Percentiles rank a stretch among this genome's conserved stretches.
These are phyloP conservation scores for Drosophila fulvimacula DNA, from an alignment of 2,888 invertebrate species.

Conservation along the genomic window DNA sequence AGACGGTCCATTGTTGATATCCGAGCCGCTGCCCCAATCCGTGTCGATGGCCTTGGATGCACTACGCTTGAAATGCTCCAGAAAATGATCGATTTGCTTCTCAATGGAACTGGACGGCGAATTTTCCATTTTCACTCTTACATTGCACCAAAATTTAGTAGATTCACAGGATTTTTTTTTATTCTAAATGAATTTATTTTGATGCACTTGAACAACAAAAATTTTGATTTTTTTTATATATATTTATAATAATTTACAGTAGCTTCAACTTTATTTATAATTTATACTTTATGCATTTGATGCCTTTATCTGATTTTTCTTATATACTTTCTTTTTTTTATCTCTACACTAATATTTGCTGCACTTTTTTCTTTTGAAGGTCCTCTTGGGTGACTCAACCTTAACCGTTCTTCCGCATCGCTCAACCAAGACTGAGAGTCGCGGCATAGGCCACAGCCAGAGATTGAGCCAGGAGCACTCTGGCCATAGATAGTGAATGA, in stretches of 20 bases:
- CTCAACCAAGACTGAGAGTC: constrained; percentile 47
- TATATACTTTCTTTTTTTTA: constrained; percentile 19
- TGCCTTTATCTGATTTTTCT: not conserved
- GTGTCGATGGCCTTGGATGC: constrained; percentile 91
- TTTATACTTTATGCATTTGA: not conserved
- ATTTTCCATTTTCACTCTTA: constrained; percentile 78
- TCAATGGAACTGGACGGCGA: constrained; percentile 90
- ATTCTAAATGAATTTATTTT: not conserved
- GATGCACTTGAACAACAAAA: constrained; percentile 7
- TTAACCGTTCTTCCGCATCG: constrained; percentile 57
- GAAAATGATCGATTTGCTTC: constrained; percentile 93
- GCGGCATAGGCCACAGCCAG: constrained; percentile 17
- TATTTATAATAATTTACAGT: not conserved
- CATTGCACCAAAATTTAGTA: constrained; percentile 18
- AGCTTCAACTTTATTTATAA: not conserved
- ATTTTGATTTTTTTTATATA: not conserved
- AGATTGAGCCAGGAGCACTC: constrained; percentile 24
- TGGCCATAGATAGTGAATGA: constrained; percentile 18
- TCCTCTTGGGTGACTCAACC: constrained; percentile 49
- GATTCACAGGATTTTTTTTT: not conserved
- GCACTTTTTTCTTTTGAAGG: constrained; percentile 13
- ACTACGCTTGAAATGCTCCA: constrained; percentile 92
- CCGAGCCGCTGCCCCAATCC: constrained; percentile 70
- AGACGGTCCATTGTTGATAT: constrained; percentile 34
- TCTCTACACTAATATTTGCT: constrained; percentile 46